Evolutionary conservation across 2,797 vertebrate genomes (phyloP).

Genomic region (Rousettus madagascariensis): DNA sequence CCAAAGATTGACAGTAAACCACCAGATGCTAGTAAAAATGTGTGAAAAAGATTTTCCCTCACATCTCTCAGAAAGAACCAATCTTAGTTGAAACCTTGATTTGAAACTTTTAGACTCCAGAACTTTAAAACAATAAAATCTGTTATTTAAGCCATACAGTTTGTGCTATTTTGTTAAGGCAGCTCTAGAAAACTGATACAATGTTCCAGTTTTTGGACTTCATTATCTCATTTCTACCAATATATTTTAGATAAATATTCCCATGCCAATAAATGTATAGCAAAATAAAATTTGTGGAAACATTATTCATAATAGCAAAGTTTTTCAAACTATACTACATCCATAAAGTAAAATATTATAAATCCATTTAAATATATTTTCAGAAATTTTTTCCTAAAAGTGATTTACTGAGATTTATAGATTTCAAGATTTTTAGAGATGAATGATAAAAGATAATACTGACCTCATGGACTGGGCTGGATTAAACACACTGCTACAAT

Average conservation of each 20-base stretch:
- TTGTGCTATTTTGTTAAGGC: background rate
- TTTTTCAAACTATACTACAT: background rate
- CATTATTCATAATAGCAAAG: background rate
- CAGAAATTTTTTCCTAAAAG: too few species aligned
- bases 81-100: background rate
- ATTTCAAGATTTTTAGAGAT: too few species aligned
- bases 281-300: background rate
- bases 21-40: background rate
- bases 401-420: too few species aligned
- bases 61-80: background rate
- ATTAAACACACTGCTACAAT: too few species aligned
- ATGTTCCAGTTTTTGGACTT: background rate
- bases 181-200: background rate
- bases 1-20: background rate
- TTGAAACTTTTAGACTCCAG: background rate
- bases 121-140: background rate
- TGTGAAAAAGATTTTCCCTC: background rate
- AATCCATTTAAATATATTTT: background rate
- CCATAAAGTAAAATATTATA: background rate
- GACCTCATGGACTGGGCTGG: too few species aligned
- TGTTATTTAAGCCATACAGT: background rate
- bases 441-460: too few species aligned
- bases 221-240: background rate
- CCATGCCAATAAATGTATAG: background rate
- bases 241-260: background rate